Evolutionary conservation across 2,113 vertebrate genomes (phyloP).

Genomic region (Alectura lathami): DNA sequence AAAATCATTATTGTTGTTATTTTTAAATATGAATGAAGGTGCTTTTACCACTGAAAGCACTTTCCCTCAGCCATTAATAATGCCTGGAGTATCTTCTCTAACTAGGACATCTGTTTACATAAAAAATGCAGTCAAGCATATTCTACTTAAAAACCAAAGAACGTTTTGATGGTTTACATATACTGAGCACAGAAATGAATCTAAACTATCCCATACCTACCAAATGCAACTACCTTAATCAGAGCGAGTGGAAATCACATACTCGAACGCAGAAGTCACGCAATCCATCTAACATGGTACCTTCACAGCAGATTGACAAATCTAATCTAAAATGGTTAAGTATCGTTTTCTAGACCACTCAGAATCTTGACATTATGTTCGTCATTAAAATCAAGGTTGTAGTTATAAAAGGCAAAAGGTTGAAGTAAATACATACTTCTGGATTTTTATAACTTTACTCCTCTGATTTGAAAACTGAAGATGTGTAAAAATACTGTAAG

Average conservation of each 20-base stretch:
- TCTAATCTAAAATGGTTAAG: background rate
- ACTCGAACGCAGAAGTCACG: background rate
- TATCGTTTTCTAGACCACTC: background rate
- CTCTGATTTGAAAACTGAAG: background rate
- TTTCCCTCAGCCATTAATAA: conserved; percentile 46
- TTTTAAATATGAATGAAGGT: conserved; percentile 55
- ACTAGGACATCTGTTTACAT: conserved; percentile 53
- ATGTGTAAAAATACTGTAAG: background rate
- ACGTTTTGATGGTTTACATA: background rate
- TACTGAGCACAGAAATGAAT: background rate
- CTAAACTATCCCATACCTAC: background rate
- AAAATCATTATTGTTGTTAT: background rate
- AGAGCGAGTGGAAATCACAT: background rate
- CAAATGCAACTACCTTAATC: background rate
- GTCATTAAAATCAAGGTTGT: background rate
- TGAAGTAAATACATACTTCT: background rate
- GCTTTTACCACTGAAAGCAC: conserved; percentile 52
- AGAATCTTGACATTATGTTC: background rate
- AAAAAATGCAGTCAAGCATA: conserved; percentile 27
- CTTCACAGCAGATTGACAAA: background rate
- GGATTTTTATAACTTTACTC: background rate
- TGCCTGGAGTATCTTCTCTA: conserved; percentile 29
- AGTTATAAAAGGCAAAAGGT: background rate
- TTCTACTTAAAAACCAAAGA: conserved; percentile 32
- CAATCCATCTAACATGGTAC: background rate